These are phyloP conservation scores for Aethina tumida DNA, from an alignment of 1,140 invertebrate genomes.

Conservation along the genomic window DNA sequence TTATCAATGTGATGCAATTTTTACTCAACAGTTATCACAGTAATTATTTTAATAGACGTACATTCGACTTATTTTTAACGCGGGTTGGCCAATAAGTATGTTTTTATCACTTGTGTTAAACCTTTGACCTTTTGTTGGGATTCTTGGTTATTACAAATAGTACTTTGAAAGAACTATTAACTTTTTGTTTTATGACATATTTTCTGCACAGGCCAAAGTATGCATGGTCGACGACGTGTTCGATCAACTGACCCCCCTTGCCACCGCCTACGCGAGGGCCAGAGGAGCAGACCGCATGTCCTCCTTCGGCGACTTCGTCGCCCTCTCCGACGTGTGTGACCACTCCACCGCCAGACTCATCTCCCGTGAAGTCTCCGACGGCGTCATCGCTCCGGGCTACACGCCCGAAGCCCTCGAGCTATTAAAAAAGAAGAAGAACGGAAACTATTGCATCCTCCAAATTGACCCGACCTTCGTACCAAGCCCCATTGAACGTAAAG, in stretches of 20 bases:
- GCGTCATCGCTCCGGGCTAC: constrained; percentile 92
- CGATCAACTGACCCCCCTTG: constrained; percentile 71
- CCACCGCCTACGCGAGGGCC: constrained; percentile 89
- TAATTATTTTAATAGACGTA: background rate
- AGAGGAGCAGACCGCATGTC: constrained; percentile 98
- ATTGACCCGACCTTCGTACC: constrained; percentile 86
- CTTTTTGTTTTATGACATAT: constrained; percentile 7
- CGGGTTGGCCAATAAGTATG: too few species aligned
- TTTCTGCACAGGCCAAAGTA: constrained; percentile 62
- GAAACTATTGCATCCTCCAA: constrained; percentile 84
- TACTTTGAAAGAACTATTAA: background rate
- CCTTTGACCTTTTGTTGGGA: constrained; percentile 1
- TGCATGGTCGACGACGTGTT: constrained; percentile 89
- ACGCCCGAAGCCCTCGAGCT: constrained; percentile 71
- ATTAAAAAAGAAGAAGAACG: constrained; percentile 93
- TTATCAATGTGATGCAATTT: background rate
- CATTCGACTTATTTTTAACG: background rate
- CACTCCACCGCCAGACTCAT: constrained; percentile 68
- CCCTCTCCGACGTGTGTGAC: constrained; percentile 88
- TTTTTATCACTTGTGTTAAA: background rate
- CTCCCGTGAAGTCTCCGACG: constrained; percentile 85
- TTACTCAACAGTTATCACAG: background rate
- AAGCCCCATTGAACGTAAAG: constrained; percentile 68
- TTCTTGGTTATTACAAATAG: constrained; percentile 1
- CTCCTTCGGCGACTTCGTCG: constrained; percentile 97